Conservation (phyloP, 2,888 invertebrate species). For the Idaea biselata region DNA sequence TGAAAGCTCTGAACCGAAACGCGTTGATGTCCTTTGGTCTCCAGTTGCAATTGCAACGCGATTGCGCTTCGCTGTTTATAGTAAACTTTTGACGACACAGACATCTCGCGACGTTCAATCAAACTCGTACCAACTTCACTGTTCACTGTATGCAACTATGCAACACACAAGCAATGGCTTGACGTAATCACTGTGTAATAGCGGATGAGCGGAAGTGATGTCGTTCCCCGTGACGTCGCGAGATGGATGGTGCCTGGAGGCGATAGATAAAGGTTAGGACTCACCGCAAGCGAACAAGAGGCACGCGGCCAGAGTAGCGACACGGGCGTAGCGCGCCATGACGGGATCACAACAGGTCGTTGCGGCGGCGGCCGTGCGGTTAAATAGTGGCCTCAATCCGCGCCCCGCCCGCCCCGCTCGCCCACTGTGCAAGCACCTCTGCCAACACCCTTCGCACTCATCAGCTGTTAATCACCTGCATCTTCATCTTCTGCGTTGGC, state of each 20-base stretch:
- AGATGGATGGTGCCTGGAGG: constrained; percentile 69
- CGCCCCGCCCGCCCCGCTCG: constrained; percentile 78
- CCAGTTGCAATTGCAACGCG: constrained; percentile 61
- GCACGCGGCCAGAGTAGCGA: constrained; percentile 80
- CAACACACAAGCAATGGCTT: constrained; percentile 50
- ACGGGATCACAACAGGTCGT: constrained; percentile 81
- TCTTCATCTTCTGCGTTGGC: constrained; percentile 33
- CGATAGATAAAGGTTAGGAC: constrained; percentile 78
- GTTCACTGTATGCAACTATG: constrained; percentile 67
- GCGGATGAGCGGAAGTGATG: constrained; percentile 54
- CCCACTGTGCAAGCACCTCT: constrained; percentile 74
- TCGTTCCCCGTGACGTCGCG: constrained; percentile 71
- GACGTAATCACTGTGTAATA: constrained; percentile 62
- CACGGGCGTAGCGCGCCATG: constrained; percentile 81
- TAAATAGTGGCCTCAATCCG: constrained; percentile 81
- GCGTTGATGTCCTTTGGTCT: constrained; percentile 61
- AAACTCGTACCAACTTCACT: constrained; percentile 66
- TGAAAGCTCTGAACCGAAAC: constrained; percentile 56
- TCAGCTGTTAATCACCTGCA: constrained; percentile 71
- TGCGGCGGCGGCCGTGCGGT: constrained; percentile 76
- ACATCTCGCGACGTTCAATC: constrained; percentile 63
- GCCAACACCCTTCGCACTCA: constrained; percentile 73
- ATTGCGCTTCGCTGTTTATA: constrained; percentile 59
- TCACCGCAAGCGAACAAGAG: constrained; percentile 80
- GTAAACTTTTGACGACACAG: constrained; percentile 58